phyloP scores from a whole-genome alignment of 2,797 vertebrate genomes.

The Falco berigora region DNA sequence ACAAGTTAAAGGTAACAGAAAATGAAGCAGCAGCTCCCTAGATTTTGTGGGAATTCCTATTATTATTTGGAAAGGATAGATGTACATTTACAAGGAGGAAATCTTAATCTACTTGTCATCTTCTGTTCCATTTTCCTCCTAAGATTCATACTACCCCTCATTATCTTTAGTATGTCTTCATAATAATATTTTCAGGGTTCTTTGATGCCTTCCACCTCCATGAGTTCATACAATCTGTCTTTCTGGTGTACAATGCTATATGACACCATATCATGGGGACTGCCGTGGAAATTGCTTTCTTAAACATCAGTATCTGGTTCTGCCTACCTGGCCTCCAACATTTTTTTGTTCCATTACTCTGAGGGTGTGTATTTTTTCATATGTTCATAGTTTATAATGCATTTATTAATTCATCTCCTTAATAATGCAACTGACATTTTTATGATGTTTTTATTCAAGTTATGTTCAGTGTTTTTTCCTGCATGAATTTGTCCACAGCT shows the following conservation, averaged over 20 bases:
- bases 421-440: not conserved
- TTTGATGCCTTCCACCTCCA: not conserved
- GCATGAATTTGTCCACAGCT: not conserved
- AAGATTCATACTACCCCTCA: not conserved
- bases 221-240: not conserved
- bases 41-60: not conserved
- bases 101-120: not conserved
- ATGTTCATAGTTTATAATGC: not conserved
- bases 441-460: not conserved
- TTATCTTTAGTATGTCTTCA: not conserved
- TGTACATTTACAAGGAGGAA: not conserved
- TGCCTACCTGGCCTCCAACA: not conserved
- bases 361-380: not conserved
- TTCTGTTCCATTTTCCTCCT: not conserved
- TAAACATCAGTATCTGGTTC: not conserved
- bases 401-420: not conserved
- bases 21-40: not conserved
- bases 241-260: not conserved
- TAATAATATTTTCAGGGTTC: not conserved
- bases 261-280: not conserved
- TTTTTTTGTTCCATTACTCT: not conserved
- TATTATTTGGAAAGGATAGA: not conserved
- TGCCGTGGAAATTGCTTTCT: not conserved
- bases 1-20: not conserved
- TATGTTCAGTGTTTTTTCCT: not conserved